These are phyloP conservation scores for Microcebus ravelobensis DNA, from an alignment of 2,113 vertebrate species.

Conservation along the genomic window DNA sequence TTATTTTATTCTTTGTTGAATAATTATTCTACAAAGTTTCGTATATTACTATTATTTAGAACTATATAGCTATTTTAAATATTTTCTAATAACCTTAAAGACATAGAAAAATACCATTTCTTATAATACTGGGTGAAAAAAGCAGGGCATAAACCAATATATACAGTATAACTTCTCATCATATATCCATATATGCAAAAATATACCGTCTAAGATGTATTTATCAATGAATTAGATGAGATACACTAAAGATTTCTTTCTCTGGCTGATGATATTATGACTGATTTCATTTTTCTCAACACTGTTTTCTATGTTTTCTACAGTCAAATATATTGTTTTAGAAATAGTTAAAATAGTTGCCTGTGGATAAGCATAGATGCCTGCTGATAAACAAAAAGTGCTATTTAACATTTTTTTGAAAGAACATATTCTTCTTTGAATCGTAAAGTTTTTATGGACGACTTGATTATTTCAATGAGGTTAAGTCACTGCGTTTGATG, in stretches of 20 bases:
- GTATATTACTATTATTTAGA: not conserved
- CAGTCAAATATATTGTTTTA: not conserved
- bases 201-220: not conserved
- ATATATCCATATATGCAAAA: not conserved
- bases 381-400: not conserved
- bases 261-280: not conserved
- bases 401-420: not conserved
- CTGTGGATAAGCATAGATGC: not conserved
- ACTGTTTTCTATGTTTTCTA: not conserved
- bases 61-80: not conserved
- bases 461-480: not conserved
- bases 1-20: too few species aligned
- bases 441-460: not conserved
- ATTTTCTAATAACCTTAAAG: not conserved
- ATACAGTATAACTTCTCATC: not conserved
- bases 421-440: not conserved
- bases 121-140: not conserved
- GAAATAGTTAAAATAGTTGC: not conserved
- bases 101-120: not conserved
- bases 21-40: not conserved
- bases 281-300: not conserved
- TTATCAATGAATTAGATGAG: not conserved
- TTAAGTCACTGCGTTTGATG: not conserved
- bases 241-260: not conserved
- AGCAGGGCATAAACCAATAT: not conserved